Evolutionary conservation across 1,140 invertebrate genomes (phyloP), one percentile per base, ranked within the genome.

Genomic region (Homalodisca vitripennis): DNA sequence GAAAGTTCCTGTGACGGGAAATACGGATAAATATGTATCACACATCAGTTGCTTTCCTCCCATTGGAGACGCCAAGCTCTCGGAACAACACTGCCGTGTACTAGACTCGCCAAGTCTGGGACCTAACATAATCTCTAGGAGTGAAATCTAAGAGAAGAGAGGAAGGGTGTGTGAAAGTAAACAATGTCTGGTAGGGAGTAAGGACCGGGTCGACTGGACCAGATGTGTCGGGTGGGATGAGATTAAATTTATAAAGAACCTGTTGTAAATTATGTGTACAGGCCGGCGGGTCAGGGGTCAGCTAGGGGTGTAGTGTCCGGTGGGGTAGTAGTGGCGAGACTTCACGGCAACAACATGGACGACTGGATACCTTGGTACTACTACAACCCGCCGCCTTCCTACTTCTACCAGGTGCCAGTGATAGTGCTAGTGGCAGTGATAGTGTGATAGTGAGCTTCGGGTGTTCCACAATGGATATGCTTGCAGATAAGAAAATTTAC

Each of bases 361-460:
- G 48, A 51, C n/a, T 51, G 48, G 48, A 51, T 51, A 51, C 48
- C 48, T 51, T 51, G 48, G 48, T 51, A 51, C 48, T 51, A 51
- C n/a, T 51, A 51, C 48, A 20, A 51, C 48, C 48, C 48, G 3
- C n/a, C 48, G 6, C 48, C 3, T n/a, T n/a, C n/a, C 6, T 51
- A 51, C 48, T 17, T 10, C 6, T 41, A 41, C 34, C 48, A 51
- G 48, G 48, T 51, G 48, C 17, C 22, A 51, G 48, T 51, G 48
- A 12, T 51, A 3, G 22, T 41, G 34, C 17, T 6, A 41, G 34
- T 17, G n/a, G n/a, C n/a, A n/a, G n/a, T n/a, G n/a, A n/a, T n/a
- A n/a, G n/a, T n/a, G n/a, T n/a, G n/a, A n/a, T n/a, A n/a, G n/a
- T n/a, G n/a, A n/a, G n/a, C n/a, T n/a, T n/a, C n/a, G n/a, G n/a